Evolutionary conservation across 2,888 invertebrate species (phyloP).

Genomic region (Agrochola lychnidis): DNA sequence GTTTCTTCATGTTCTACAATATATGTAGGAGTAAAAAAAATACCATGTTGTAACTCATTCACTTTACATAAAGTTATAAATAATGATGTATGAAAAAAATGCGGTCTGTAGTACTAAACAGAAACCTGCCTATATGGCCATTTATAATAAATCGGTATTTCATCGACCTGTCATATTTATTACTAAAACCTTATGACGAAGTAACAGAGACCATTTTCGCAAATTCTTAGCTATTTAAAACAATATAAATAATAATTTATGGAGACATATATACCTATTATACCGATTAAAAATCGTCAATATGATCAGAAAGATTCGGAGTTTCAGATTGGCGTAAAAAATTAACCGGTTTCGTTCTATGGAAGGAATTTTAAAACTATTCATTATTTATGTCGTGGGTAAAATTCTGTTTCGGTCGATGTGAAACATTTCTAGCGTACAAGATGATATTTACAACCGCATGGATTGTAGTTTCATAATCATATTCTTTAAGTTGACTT

Average conservation of each 20-base stretch:
- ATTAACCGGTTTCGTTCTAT: constrained; percentile 40
- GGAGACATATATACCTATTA: constrained; percentile 63
- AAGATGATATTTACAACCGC: background rate
- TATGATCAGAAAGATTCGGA: constrained; percentile 51
- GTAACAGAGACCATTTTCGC: constrained; percentile 46
- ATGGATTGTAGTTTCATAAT: background rate
- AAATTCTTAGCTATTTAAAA: constrained; percentile 28
- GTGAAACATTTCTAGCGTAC: constrained; percentile 2
- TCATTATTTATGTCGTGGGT: constrained; percentile 41
- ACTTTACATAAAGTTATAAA: constrained; percentile 52
- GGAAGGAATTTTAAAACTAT: constrained; percentile 43
- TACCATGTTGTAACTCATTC: constrained; percentile 33
- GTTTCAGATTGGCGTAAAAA: constrained; percentile 56
- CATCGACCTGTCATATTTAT: constrained; percentile 54
- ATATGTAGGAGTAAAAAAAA: constrained; percentile 25
- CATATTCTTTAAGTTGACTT: background rate
- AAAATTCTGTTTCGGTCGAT: constrained; percentile 6
- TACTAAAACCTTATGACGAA: constrained; percentile 45
- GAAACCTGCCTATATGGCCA: constrained; percentile 36
- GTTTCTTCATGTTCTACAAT: constrained; percentile 3
- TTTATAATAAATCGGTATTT: constrained; percentile 59
- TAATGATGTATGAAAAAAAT: constrained; percentile 55
- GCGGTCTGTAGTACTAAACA: constrained; percentile 34
- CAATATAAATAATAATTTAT: constrained; percentile 66
- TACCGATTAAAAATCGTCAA: constrained; percentile 63